Percentiles rank a stretch among this genome's conserved stretches.
These are phyloP conservation scores for Papilio helenus DNA, from an alignment of 1,140 invertebrate genomes.

Conservation along the genomic window DNA sequence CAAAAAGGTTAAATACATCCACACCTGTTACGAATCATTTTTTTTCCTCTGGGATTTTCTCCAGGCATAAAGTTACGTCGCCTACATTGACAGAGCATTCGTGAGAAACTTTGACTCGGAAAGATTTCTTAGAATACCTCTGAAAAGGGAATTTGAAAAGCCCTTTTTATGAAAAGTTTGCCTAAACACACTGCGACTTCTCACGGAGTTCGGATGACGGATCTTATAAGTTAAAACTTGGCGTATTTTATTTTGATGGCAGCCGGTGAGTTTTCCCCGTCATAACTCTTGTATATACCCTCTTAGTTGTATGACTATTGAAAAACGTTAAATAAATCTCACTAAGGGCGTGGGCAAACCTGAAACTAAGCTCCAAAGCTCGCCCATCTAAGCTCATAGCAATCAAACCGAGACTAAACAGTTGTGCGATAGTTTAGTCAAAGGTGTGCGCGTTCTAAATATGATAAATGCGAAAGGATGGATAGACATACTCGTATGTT, in stretches of 20 bases:
- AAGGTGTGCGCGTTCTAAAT: too few relatives aligned
- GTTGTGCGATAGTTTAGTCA: too few relatives aligned
- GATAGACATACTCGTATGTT: too few relatives aligned
- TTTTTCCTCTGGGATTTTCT: neutral
- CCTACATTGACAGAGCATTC: neutral
- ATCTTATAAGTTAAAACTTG: neutral
- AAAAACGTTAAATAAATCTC: too few relatives aligned
- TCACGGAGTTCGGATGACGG: neutral
- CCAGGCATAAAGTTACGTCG: neutral
- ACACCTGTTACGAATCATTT: neutral
- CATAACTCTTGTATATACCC: too few relatives aligned
- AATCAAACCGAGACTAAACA: too few relatives aligned
- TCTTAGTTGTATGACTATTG: too few relatives aligned
- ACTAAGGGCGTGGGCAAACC: too few relatives aligned
- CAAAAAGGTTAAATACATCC: neutral
- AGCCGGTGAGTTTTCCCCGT: neutral
- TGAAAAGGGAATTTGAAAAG: constrained; percentile 15
- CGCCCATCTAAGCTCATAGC: too few relatives aligned
- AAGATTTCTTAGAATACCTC: neutral
- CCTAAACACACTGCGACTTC: neutral
- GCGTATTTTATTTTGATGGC: neutral
- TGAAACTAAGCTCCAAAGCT: too few relatives aligned
- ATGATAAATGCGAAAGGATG: too few relatives aligned
- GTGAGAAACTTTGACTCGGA: neutral
- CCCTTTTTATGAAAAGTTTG: neutral